A percentile compares a stretch with the other conserved stretches of the same genome.
phyloP scores from a whole-genome alignment of 2,113 vertebrate genomes.

The Sturnira hondurensis region DNA sequence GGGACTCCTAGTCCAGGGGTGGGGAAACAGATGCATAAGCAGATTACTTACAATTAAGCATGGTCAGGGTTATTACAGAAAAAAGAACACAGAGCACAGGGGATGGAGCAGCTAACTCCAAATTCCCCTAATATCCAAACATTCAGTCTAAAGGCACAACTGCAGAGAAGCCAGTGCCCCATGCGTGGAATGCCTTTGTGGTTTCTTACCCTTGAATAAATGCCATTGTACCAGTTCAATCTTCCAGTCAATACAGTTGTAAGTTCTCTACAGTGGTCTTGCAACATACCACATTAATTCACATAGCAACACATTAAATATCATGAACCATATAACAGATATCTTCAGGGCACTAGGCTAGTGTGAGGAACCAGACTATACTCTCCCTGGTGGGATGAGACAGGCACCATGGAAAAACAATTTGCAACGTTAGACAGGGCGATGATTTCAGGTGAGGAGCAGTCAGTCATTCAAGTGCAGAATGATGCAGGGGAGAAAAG shows the following conservation, averaged over 20 bases:
- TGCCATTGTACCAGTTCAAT: neutral
- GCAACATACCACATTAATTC: neutral
- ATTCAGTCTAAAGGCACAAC: neutral
- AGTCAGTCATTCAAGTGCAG: neutral
- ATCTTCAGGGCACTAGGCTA: neutral
- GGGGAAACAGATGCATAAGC: slow-evolving; percentile 29
- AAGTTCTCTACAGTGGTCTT: neutral
- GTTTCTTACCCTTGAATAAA: neutral
- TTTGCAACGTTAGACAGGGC: neutral
- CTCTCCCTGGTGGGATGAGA: neutral
- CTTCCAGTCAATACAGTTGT: neutral
- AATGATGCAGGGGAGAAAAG: neutral
- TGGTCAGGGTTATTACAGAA: neutral
- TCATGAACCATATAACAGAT: neutral
- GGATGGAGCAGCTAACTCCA: neutral
- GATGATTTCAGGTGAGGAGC: neutral
- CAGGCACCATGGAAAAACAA: neutral
- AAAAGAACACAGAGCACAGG: neutral
- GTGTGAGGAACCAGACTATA: neutral
- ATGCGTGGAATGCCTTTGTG: neutral
- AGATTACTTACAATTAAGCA: slow-evolving; percentile 22
- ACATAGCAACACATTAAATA: neutral
- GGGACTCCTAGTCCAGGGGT: neutral
- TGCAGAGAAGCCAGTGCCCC: neutral
- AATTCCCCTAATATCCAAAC: neutral